A percentile compares a stretch with the other conserved stretches of the same genome.
Conservation (phyloP, 1,140 invertebrate genomes). For the Drosophila funebris region DNA sequence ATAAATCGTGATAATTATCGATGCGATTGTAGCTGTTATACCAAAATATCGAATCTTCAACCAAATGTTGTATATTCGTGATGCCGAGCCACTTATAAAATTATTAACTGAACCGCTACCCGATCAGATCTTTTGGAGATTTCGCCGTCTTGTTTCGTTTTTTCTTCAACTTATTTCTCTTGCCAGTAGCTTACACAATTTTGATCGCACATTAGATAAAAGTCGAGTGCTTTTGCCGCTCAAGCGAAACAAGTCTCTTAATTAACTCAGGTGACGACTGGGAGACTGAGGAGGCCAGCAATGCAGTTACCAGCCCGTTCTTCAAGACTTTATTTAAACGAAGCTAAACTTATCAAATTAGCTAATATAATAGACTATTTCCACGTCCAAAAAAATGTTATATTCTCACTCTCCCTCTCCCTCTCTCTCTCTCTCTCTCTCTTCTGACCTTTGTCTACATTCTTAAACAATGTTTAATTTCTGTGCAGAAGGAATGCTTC, state of each 20-base stretch:
- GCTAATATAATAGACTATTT: too few species aligned
- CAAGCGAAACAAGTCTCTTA: slow-evolving; percentile 58
- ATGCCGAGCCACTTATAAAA: slow-evolving; percentile 72
- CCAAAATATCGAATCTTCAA: slow-evolving; percentile 9
- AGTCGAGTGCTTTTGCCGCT: slow-evolving; percentile 39
- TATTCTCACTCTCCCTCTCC: too few species aligned
- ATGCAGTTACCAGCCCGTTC: slow-evolving; percentile 10
- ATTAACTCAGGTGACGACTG: slow-evolving; percentile 53
- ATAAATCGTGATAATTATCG: slow-evolving; percentile 79
- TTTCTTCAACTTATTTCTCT: slow-evolving; percentile 15
- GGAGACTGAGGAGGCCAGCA: not conserved
- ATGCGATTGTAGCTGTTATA: slow-evolving; percentile 50
- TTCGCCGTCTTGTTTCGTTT: not conserved
- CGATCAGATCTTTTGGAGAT: slow-evolving; percentile 32
- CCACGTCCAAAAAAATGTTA: too few species aligned
- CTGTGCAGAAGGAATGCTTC: too few species aligned
- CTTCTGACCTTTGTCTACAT: too few species aligned
- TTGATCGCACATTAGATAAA: slow-evolving; percentile 70
- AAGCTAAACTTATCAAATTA: slow-evolving; percentile 26
- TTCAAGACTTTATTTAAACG: slow-evolving; percentile 3
- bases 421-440: too few species aligned
- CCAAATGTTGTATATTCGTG: slow-evolving; percentile 47
- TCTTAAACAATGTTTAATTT: too few species aligned
- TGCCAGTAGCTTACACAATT: slow-evolving; percentile 65
- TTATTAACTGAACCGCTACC: slow-evolving; percentile 72